Evolutionary conservation across 2,888 invertebrate genomes (phyloP).

Genomic region (Cheilosia variabilis): DNA sequence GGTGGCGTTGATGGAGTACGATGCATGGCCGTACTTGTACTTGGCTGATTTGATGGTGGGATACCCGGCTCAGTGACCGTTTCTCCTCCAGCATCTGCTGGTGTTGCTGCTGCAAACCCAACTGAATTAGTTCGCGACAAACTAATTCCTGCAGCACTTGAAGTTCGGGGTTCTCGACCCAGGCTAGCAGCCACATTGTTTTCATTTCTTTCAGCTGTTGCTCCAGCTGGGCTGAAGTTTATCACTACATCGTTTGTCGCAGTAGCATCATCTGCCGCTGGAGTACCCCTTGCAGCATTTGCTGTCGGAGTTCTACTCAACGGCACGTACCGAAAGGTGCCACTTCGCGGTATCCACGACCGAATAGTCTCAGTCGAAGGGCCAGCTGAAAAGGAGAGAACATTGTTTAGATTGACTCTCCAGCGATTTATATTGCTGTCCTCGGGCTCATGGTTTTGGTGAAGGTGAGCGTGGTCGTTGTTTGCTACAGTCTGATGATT

Average conservation of each 20-base stretch:
- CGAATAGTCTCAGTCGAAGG: constrained; percentile 80
- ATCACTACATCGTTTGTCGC: constrained; percentile 51
- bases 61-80: constrained; percentile 30
- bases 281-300: constrained; percentile 65
- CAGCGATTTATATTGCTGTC: constrained; percentile 76
- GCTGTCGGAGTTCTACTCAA: constrained; percentile 61
- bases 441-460: constrained; percentile 61
- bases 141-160: constrained; percentile 32
- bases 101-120: not conserved
- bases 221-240: constrained; percentile 44
- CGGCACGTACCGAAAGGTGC: constrained; percentile 78
- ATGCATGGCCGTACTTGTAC: constrained; percentile 33
- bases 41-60: constrained; percentile 48
- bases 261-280: constrained; percentile 4
- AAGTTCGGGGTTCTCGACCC: constrained; percentile 23
- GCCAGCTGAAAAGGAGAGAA: constrained; percentile 80
- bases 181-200: constrained; percentile 25
- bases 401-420: constrained; percentile 81
- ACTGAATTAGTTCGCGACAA: constrained; percentile 40
- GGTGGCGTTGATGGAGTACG: constrained; percentile 44
- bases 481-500: constrained; percentile 68
- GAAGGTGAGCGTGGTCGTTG: constrained; percentile 75
- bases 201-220: constrained; percentile 21
- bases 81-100: constrained; percentile 13
- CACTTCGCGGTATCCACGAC: constrained; percentile 79